A percentile compares a stretch with the other conserved stretches of the same genome.
Conservation (phyloP, 2,113 vertebrate species). For the Podocnemis expansa region DNA sequence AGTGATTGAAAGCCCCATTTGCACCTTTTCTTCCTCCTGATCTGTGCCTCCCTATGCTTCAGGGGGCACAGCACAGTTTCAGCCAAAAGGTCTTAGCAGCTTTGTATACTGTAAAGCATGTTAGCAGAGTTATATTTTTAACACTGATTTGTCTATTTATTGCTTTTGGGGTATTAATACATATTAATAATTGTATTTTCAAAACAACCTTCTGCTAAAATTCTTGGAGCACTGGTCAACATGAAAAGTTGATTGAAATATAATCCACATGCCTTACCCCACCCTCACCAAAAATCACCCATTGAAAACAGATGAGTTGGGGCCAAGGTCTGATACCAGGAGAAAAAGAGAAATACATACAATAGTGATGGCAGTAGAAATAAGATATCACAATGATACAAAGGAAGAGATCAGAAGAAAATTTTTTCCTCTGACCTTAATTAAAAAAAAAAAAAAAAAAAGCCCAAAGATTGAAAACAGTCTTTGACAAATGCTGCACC, state of each 20-base stretch:
- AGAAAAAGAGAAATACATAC: not conserved
- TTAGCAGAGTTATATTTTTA: not conserved
- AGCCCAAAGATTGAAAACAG: not conserved
- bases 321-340: not conserved
- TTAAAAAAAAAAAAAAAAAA: not conserved
- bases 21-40: not conserved
- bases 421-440: not conserved
- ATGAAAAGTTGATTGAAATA: not conserved
- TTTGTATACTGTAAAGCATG: not conserved
- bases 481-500: not conserved
- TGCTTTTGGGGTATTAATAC: not conserved
- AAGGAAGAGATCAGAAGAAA: not conserved
- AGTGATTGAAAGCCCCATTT: not conserved
- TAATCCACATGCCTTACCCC: not conserved
- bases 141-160: not conserved
- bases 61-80: not conserved
- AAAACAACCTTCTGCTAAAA: not conserved
- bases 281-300: not conserved
- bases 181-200: not conserved
- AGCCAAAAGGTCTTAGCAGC: not conserved
- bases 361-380: not conserved
- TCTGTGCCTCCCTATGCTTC: not conserved
- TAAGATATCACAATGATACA: not conserved
- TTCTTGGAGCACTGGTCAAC: not conserved
- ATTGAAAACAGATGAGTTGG: not conserved